Evolutionary conservation across 2,888 invertebrate species (phyloP).

Genomic region (Spodoptera picta): DNA sequence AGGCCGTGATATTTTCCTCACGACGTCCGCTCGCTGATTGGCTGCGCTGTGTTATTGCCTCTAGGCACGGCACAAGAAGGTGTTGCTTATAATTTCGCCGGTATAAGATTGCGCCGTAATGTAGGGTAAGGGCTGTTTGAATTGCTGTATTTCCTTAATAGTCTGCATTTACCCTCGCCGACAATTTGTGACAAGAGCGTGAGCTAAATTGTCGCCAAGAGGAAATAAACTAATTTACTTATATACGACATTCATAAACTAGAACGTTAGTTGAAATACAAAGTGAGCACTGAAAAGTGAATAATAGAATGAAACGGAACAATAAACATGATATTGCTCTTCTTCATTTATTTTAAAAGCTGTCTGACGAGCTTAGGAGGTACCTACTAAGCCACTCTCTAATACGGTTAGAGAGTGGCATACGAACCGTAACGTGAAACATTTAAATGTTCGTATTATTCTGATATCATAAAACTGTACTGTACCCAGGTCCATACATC

Average conservation of each 20-base stretch:
- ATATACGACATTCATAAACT: slow-evolving; percentile 80
- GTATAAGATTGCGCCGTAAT: slow-evolving; percentile 86
- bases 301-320: slow-evolving; percentile 58
- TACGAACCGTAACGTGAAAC: slow-evolving; percentile 3
- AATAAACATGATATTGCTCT: slow-evolving; percentile 47
- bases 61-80: slow-evolving; percentile 83
- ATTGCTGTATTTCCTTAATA: slow-evolving; percentile 89
- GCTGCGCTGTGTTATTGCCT: slow-evolving; percentile 76
- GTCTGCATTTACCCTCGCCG: slow-evolving; percentile 87
- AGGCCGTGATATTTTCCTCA: slow-evolving; percentile 62
- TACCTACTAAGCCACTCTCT: slow-evolving; percentile 30
- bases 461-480: slow-evolving; percentile 34
- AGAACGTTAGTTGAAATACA: slow-evolving; percentile 74
- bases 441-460: slow-evolving; percentile 39
- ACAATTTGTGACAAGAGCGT: slow-evolving; percentile 88
- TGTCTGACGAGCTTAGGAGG: slow-evolving; percentile 34
- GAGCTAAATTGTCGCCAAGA: slow-evolving; percentile 86
- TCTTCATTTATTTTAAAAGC: slow-evolving; percentile 51
- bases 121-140: slow-evolving; percentile 85
- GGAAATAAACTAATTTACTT: slow-evolving; percentile 89
- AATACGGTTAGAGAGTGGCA: slow-evolving; percentile 4
- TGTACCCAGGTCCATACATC: slow-evolving; percentile 37
- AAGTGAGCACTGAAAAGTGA: slow-evolving; percentile 65
- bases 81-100: slow-evolving; percentile 87
- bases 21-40: slow-evolving; percentile 68